phyloP scores from a whole-genome alignment of 1,140 invertebrate species.

The Pomacea maculata region DNA sequence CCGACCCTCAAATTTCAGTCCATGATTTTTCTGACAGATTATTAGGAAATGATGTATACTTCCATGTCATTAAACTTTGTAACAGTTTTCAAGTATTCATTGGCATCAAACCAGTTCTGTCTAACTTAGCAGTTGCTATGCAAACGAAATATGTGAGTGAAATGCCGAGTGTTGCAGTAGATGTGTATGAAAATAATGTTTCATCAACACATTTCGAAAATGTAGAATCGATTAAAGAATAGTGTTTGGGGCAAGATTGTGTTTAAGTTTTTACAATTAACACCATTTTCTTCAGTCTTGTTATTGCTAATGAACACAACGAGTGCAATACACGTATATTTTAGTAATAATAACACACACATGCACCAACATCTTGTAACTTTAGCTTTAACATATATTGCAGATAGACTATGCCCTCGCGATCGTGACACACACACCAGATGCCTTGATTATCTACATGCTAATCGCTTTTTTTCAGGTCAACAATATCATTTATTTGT shows the following conservation, averaged over 20 bases:
- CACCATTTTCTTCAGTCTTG: background rate
- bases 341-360: no score
- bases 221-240: background rate
- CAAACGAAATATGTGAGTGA: conserved; percentile 21
- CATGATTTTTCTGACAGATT: conserved; percentile 12
- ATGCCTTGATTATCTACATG: no score
- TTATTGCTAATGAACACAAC: background rate
- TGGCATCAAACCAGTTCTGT: conserved; percentile 15
- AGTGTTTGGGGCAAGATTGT: background rate
- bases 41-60: conserved; percentile 18
- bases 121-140: conserved; percentile 21
- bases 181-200: background rate
- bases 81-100: conserved; percentile 18
- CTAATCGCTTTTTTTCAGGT: no score
- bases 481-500: no score
- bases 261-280: background rate
- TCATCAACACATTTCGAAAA: background rate
- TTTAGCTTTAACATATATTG: no score
- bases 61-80: conserved; percentile 22
- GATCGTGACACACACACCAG: no score
- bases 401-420: no score
- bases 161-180: background rate
- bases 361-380: no score
- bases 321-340: no score
- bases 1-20: conserved; percentile 4